These are phyloP conservation scores for Fulica atra DNA, from an alignment of 2,113 vertebrate species.

Conservation along the genomic window DNA sequence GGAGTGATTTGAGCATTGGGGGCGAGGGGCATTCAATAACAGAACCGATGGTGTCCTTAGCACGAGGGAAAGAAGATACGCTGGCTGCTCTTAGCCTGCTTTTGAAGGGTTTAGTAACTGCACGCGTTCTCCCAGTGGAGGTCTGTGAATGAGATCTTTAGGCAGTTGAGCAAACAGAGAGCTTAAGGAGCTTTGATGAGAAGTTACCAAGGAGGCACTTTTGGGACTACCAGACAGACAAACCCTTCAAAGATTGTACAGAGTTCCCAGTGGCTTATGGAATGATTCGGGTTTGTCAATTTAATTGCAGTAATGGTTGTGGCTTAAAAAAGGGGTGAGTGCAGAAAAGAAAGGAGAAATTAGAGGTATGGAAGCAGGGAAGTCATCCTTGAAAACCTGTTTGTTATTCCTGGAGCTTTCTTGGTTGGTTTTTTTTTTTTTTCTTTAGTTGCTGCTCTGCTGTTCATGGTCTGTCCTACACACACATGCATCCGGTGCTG, in stretches of 20 bases:
- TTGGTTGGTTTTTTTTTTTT: neutral
- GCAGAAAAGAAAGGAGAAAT: neutral
- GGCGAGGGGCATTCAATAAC: neutral
- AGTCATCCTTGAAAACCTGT: neutral
- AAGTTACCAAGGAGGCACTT: neutral
- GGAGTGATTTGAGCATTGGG: neutral
- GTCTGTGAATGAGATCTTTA: neutral
- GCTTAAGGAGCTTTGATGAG: neutral
- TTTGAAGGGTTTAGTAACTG: neutral
- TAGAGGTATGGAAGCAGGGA: neutral
- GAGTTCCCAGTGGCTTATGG: neutral
- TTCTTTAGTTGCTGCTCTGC: neutral
- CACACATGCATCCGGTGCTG: rapidly evolving
- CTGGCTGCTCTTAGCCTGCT: neutral
- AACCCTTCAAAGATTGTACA: neutral
- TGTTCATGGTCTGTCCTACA: neutral
- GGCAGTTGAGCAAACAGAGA: slow-evolving; percentile 2
- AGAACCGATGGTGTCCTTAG: neutral
- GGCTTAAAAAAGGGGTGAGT: neutral
- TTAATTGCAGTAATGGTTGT: neutral
- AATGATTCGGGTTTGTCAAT: neutral
- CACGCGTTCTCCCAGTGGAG: neutral
- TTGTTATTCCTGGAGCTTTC: neutral
- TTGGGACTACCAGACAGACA: neutral
- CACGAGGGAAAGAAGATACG: neutral